Evolutionary conservation across 2,113 vertebrate genomes (phyloP).

Genomic region (Scomber scombrus): DNA sequence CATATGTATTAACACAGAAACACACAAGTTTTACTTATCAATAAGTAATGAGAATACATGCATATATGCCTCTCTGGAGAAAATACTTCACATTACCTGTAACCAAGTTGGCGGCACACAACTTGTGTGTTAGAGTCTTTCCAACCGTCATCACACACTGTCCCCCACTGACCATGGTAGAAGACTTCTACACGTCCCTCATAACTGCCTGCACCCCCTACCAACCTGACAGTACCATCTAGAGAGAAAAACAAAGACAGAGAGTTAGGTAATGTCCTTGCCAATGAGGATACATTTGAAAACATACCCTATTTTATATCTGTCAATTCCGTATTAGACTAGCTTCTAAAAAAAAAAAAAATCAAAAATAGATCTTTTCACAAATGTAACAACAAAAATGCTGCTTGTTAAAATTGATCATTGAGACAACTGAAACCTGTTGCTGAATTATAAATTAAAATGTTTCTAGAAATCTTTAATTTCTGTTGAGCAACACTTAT

Average conservation of each 20-base stretch:
- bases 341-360: too few species aligned
- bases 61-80: neutral
- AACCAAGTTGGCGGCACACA: conserved; percentile 93
- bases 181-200: conserved; percentile 93
- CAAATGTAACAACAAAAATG: too few species aligned
- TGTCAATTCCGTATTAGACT: neutral
- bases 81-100: conserved; percentile 84
- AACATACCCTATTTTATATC: neutral
- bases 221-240: conserved; percentile 91
- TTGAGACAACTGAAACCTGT: too few species aligned
- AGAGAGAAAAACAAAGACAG: conserved; percentile 14
- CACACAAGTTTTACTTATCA: neutral
- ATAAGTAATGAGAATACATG: neutral
- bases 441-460: too few species aligned
- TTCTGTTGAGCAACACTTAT: too few species aligned
- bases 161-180: conserved; percentile 92
- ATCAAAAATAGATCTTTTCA: too few species aligned
- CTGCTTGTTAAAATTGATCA: too few species aligned
- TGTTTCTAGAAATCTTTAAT: too few species aligned
- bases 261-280: neutral
- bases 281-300: neutral
- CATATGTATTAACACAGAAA: neutral
- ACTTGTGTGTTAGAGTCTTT: conserved; percentile 91
- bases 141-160: conserved; percentile 94
- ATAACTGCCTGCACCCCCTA: conserved; percentile 84